These are phyloP conservation scores for Thereva nobilitata DNA, from an alignment of 2,888 invertebrate genomes.

Conservation along the genomic window DNA sequence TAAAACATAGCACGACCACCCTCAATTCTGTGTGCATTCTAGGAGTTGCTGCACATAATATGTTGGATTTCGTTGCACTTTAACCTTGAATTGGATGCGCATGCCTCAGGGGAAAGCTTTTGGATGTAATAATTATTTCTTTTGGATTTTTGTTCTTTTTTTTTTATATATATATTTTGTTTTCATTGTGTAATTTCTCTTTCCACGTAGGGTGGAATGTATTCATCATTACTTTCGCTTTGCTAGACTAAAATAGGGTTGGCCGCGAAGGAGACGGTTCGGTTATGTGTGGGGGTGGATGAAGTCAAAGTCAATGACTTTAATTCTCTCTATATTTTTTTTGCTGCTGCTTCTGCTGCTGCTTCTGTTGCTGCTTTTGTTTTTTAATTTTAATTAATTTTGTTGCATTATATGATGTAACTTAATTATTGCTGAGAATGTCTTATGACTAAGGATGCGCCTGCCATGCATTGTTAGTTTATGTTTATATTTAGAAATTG, in stretches of 20 bases:
- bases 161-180: constrained; percentile 10
- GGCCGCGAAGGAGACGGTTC: constrained; percentile 6
- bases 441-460: too few species aligned
- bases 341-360: too few species aligned
- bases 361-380: too few species aligned
- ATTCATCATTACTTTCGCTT: constrained; percentile 46
- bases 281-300: constrained; percentile 8
- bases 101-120: constrained; percentile 41
- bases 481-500: too few species aligned
- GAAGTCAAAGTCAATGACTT: too few species aligned
- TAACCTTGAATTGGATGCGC: constrained; percentile 55
- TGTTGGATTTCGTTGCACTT: constrained; percentile 56
- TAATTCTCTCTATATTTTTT: too few species aligned
- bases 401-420: too few species aligned
- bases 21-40: constrained; percentile 15
- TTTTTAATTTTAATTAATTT: too few species aligned
- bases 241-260: constrained; percentile 27
- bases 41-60: constrained; percentile 29
- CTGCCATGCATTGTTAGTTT: too few species aligned
- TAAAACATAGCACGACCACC: constrained; percentile 23
- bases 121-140: constrained; percentile 27
- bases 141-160: constrained; percentile 24
- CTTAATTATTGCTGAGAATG: too few species aligned
- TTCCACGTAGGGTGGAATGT: constrained; percentile 33
- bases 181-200: constrained; percentile 36